Evolutionary conservation across 2,113 vertebrate species (phyloP), one percentile per base, ranked within the genome.

Genomic region (Daubentonia madagascariensis): DNA sequence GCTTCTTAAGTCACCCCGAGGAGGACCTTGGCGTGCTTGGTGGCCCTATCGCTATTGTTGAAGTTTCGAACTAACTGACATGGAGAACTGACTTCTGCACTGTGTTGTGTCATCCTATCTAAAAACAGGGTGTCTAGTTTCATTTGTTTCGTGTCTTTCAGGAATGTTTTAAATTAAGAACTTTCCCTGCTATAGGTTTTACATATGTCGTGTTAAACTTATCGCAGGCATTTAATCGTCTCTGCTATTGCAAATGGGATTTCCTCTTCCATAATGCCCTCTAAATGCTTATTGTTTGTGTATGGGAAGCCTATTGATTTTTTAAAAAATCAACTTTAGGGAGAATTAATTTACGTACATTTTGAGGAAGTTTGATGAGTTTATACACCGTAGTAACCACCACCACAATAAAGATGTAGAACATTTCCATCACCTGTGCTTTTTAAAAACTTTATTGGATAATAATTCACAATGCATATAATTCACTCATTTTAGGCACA

Each of bases 381-480:
- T 18, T 43, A 18, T 45, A 30, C 43, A 23, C 1, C 7, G 22
- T 52, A 13, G 28, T 63, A 30, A 78, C 8, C 37, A 43, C 25
- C 32, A 65, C 8, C 32, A 14, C 11, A 65, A 11, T 28, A 14
- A 45, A 37, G 40, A n/a, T 67, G 7, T 0, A 65, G 75, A 73
- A 61, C 30, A 35, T 75, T 79, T 68, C 12, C 30, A 18, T 43
- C 61, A 28, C 40, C 32, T 80, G 30, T 79, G 45, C n/a, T 68
- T 94, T 57, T 63, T 30, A 50, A 88, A 94, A 70, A 43, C 35
- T 91, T 93, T 54, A 50, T 28, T 85, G n/a, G 72, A 65, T 40
- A 75, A 7, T 25, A 63, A 85, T n/a, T 43, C 72, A 85, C 17
- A 89, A 0, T 80, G 17, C 25, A 23, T 40, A 23, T 28, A 83